Percentiles rank a stretch among this genome's conserved stretches.
These are phyloP conservation scores for Drosophila melanica DNA, from an alignment of 1,140 invertebrate species.

Conservation along the genomic window DNA sequence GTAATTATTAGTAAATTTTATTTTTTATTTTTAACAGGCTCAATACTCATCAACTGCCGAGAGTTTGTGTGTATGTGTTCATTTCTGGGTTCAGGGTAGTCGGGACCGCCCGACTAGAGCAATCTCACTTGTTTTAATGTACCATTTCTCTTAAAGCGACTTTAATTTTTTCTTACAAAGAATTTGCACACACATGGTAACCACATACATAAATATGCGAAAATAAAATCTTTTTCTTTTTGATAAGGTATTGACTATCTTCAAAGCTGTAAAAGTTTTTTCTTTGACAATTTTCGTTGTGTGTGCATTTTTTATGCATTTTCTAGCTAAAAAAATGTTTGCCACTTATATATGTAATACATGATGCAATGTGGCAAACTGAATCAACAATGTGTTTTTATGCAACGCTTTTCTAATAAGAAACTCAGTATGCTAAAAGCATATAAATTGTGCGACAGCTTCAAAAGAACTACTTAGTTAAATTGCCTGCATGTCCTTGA, in stretches of 20 bases:
- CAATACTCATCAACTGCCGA: too few species aligned
- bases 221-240: background rate
- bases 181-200: background rate
- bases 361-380: conserved; percentile 17
- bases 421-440: background rate
- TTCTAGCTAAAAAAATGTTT: conserved; percentile 1
- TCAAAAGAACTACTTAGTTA: background rate
- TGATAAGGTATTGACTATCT: conserved; percentile 4
- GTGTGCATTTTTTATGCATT: conserved; percentile 9
- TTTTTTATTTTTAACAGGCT: too few species aligned
- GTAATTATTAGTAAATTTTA: too few species aligned
- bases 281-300: conserved; percentile 3
- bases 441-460: background rate
- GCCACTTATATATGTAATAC: background rate
- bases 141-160: background rate
- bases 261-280: background rate
- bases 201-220: background rate
- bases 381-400: conserved; percentile 5
- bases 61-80: too few species aligned
- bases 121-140: too few species aligned
- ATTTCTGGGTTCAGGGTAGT: too few species aligned
- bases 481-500: background rate
- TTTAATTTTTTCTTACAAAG: background rate
- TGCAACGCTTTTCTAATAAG: background rate
- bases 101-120: too few species aligned